A percentile compares a stretch with the other conserved stretches of the same genome.
These are phyloP conservation scores for Camponotus fellah DNA, from an alignment of 2,888 invertebrate species.

Conservation along the genomic window DNA sequence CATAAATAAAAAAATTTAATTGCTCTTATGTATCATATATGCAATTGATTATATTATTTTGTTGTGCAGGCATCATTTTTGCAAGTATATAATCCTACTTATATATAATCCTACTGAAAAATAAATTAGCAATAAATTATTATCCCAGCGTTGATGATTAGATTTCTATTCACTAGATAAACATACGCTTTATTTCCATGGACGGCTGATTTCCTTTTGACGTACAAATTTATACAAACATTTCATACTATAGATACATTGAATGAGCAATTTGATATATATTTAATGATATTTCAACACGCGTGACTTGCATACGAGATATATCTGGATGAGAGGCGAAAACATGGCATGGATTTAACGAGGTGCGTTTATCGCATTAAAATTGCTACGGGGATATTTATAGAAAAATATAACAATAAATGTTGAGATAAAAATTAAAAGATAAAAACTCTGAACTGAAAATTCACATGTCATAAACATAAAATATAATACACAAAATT, in stretches of 20 bases:
- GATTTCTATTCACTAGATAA: constrained; percentile 16
- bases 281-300: constrained; percentile 36
- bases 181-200: constrained; percentile 11
- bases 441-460: neutral
- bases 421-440: neutral
- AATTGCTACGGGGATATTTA: constrained; percentile 7
- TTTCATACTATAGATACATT: constrained; percentile 20
- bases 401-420: neutral
- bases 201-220: constrained; percentile 11
- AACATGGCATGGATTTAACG: neutral
- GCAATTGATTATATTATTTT: neutral
- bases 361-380: neutral
- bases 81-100: neutral
- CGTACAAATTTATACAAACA: constrained; percentile 27
- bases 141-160: neutral
- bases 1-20: neutral
- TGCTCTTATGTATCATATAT: neutral
- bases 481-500: neutral
- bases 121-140: constrained; percentile 13
- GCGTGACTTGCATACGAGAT: constrained; percentile 29
- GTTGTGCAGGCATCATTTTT: neutral
- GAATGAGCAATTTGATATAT: constrained; percentile 28
- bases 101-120: neutral
- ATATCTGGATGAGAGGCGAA: constrained; percentile 4
- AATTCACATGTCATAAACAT: neutral